Base-by-base conservation (phyloP, 2,888 invertebrate species). In the Nycteola revayana region DNA sequence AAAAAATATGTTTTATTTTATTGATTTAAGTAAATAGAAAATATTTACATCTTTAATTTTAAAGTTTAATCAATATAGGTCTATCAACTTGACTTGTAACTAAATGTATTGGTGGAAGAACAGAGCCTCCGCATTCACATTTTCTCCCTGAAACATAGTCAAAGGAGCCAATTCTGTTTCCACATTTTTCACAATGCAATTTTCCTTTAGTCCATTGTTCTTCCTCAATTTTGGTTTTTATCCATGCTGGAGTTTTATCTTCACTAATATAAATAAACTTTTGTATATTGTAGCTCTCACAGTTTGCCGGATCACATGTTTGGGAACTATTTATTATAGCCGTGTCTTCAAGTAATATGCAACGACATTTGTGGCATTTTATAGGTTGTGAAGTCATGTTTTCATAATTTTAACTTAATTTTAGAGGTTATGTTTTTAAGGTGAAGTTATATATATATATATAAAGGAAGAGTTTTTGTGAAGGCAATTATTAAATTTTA, bases 181-280 rank as follows among this genome's bases (percentile, higher is more conserved):
- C 78, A 71, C 94, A 94, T 42, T 89, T 78, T 36, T 79, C 86
- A 72, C 94, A 94, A 42, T 90, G 85, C 17, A 93, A 63, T 76
- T 92, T 92, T n/a, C 93, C 93, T 68, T 91, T 93, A 0, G 90
- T 90, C 93, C 93, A 93, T 29, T 90, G 75, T 45, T 90, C 90
- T 36, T 79, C 72, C 61, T 91, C 90, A 23, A 93, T 68, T 61
- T 75, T 82, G 14, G 50, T 34, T 39, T 66, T 79, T 34, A 93
- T 88, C 93, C 93, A 93, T 8, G 63, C 47, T 0, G 92, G 92
- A 28, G 91, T 59, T 38, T 65, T 67, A n/a, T 91, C 90, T 65
- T 92, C 92, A 36, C 74, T 68, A 24, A 93, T 53, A 55, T 89
- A 92, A 41, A 92, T 62, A 41, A 85, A 81, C 11, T 54, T 73